Conservation (phyloP, 1,140 invertebrate genomes). For the Drosophila pseudoananassae region DNA sequence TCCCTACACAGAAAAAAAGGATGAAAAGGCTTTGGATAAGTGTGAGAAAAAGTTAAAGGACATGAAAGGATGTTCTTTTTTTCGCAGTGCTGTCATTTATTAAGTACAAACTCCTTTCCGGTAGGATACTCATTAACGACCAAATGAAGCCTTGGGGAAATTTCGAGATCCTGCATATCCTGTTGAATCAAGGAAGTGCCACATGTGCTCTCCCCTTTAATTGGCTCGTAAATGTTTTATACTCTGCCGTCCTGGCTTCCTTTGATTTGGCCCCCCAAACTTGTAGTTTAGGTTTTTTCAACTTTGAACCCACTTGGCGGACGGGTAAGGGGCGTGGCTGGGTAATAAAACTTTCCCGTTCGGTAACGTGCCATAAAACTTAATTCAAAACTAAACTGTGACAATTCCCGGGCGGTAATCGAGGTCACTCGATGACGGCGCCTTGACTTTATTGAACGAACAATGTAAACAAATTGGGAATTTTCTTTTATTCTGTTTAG, state of each 20-base stretch:
- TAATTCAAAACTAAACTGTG: conserved; percentile 46
- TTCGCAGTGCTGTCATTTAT: conserved; percentile 9
- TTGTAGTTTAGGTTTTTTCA: conserved; percentile 22
- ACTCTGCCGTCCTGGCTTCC: not conserved
- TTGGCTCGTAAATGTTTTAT: conserved; percentile 70
- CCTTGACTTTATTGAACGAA: conserved; percentile 64
- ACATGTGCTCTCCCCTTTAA: conserved; percentile 37
- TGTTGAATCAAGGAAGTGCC: conserved; percentile 6
- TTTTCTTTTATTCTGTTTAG: conserved; percentile 28
- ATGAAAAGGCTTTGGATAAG: not conserved
- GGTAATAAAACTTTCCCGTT: conserved; percentile 30
- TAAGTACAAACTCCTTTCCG: conserved; percentile 27
- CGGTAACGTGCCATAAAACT: conserved; percentile 20
- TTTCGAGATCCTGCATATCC: conserved; percentile 19
- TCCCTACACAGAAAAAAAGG: not conserved
- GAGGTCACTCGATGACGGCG: conserved; percentile 37
- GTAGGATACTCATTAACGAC: conserved; percentile 24
- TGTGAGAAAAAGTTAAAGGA: not conserved
- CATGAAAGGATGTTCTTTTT: too few species aligned
- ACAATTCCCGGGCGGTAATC: conserved; percentile 36
- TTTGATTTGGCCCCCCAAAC: conserved; percentile 31
- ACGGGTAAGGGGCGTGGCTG: not conserved
- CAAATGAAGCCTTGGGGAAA: conserved; percentile 39
- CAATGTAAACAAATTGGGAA: conserved; percentile 49
- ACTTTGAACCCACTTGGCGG: conserved; percentile 43